Evolutionary conservation across 1,140 invertebrate genomes (phyloP), one percentile per base, ranked within the genome.

Genomic region (Apocrypta bakeri): DNA sequence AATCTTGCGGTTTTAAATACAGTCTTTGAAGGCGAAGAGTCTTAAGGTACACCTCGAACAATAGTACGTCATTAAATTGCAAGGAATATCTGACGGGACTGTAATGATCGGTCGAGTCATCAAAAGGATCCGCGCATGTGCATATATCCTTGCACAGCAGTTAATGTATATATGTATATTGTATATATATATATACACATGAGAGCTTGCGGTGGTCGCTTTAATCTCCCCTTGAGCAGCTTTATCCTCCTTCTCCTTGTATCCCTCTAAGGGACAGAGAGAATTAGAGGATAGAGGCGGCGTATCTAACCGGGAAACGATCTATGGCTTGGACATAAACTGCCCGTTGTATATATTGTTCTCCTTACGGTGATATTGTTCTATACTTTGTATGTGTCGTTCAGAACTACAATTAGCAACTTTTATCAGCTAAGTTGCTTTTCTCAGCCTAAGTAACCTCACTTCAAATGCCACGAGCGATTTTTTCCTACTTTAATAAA

Each of bases 181-280:
- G n/a, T 48, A 48, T 48, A n/a, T 21, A 21, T n/a, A 21, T 29
- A 66, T 66, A 66, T 1, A 14, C 8, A n/a, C 2, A 14, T 4
- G 14, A 14, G 63, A 29, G 63, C 11, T 66, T 66, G 63, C 63
- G 25, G 63, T 66, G 2, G 68, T 1, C 29, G 12, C 31, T 69
- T 69, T 69, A 69, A 69, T 78, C 76, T 61, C 42, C 77, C 61
- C 80, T 80, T 48, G 82, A 84, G 77, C 74, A 56, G 77, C 82
- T 86, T 66, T 85, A 27, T 74, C 61, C 29, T 66, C 3, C 24
- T 27, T 9, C 63, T 66, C 63, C 25, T 61, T 14, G 3, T 9
- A 9, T 37, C 33, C 9, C 33, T 37, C 9, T 9, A 37, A 56
- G 48, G 7, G 48, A 7, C 4, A 56, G 48, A 56, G 42, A 17